Evolutionary conservation across 1,140 invertebrate genomes (phyloP).

Genomic region (Rhyacophila brunnea): DNA sequence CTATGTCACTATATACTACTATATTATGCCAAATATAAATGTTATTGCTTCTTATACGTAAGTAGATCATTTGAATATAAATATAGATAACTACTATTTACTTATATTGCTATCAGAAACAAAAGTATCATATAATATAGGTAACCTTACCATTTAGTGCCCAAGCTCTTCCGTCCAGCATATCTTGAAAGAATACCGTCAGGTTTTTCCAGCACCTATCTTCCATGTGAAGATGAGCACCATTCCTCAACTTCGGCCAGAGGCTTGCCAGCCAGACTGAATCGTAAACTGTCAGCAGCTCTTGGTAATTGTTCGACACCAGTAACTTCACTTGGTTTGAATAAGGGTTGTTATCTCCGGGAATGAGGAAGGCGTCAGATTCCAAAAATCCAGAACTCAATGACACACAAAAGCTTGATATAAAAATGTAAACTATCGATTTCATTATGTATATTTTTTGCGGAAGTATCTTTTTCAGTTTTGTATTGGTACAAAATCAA

Average conservation of each 20-base stretch:
- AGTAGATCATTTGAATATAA: no score
- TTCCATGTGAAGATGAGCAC: slow-evolving; percentile 45
- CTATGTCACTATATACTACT: no score
- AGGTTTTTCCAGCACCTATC: slow-evolving; percentile 45
- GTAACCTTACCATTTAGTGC: slow-evolving; percentile 45
- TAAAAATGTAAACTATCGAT: background rate
- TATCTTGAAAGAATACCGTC: slow-evolving; percentile 45
- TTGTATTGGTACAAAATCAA: no score
- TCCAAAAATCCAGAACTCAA: background rate
- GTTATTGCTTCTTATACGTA: no score
- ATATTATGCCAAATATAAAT: no score
- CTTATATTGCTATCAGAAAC: no score
- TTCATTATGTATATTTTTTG: background rate
- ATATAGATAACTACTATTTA: no score
- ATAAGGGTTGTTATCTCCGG: background rate
- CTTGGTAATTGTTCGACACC: slow-evolving; percentile 38
- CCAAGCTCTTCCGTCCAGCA: slow-evolving; percentile 47
- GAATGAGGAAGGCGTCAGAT: background rate
- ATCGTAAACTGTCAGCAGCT: slow-evolving; percentile 49
- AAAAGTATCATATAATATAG: no score
- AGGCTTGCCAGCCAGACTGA: slow-evolving; percentile 49
- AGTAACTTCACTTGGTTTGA: slow-evolving; percentile 22
- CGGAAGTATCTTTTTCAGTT: background rate
- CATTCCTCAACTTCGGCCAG: slow-evolving; percentile 52
- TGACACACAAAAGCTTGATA: background rate